Conservation (phyloP, 2,113 vertebrate genomes). For the Dromiciops gliroides region DNA sequence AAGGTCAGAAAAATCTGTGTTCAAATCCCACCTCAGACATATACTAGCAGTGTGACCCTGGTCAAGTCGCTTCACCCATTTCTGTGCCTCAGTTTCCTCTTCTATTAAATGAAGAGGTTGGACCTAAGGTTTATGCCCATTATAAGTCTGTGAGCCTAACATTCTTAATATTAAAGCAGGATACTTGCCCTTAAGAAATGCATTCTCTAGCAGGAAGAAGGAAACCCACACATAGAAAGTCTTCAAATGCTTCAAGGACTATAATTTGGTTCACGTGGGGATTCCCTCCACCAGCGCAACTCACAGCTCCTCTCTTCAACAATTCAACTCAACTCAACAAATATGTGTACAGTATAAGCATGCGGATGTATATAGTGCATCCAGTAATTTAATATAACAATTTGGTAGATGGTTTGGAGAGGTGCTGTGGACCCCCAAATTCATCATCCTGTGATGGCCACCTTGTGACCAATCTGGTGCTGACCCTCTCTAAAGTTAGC, state of each 20-base stretch:
- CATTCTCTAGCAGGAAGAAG: not conserved
- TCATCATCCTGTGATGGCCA: not conserved
- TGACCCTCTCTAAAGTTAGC: not conserved
- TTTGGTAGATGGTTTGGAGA: not conserved
- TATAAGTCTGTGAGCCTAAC: not conserved
- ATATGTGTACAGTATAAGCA: not conserved
- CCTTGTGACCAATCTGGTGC: not conserved
- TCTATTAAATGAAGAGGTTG: not conserved
- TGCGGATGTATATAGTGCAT: not conserved
- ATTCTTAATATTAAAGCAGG: not conserved
- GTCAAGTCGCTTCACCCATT: not conserved
- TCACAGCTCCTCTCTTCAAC: not conserved
- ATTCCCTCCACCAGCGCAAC: not conserved
- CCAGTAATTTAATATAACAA: not conserved
- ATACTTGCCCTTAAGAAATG: not conserved
- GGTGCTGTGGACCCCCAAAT: not conserved
- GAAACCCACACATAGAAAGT: not conserved
- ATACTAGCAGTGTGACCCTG: not conserved
- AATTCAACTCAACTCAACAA: not conserved
- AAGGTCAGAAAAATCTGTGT: not conserved
- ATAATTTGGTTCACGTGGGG: not conserved
- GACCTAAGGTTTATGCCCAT: not conserved
- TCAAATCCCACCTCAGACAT: not conserved
- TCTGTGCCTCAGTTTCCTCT: not conserved
- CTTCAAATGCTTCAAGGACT: not conserved